Conservation (phyloP, 2,888 invertebrate genomes). For the Gymnocheta viridis region DNA sequence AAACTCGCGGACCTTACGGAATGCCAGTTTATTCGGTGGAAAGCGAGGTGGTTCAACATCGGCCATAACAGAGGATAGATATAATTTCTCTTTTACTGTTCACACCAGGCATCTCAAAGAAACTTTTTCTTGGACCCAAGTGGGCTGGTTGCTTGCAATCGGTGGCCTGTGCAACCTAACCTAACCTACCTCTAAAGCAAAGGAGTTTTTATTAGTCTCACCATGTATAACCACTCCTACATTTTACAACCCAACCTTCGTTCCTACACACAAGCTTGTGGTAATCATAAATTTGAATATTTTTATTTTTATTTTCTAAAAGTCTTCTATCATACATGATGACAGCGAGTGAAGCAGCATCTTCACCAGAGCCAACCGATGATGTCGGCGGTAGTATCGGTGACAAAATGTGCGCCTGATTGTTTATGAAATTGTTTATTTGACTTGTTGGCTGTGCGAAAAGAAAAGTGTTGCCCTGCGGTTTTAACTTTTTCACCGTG, state of each 20-base stretch:
- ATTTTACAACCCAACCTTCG: neutral
- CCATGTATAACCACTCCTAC: too few species aligned
- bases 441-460: slow-evolving; percentile 65
- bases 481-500: slow-evolving; percentile 55
- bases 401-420: slow-evolving; percentile 60
- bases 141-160: too few species aligned
- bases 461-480: slow-evolving; percentile 67
- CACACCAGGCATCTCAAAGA: too few species aligned
- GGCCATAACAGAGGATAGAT: too few species aligned
- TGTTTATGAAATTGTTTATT: slow-evolving; percentile 63
- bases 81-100: too few species aligned
- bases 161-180: too few species aligned
- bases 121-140: too few species aligned
- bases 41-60: too few species aligned
- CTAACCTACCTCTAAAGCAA: too few species aligned
- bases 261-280: neutral
- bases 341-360: slow-evolving; percentile 37
- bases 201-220: too few species aligned
- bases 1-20: too few species aligned
- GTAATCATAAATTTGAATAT: slow-evolving; percentile 35
- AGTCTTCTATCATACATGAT: slow-evolving; percentile 59
- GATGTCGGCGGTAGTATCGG: slow-evolving; percentile 38
- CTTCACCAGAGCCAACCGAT: slow-evolving; percentile 24
- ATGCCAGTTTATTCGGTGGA: too few species aligned
- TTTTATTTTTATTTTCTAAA: slow-evolving; percentile 26